These are phyloP conservation scores for Aplocera efformata DNA, from an alignment of 2,888 invertebrate genomes.

Conservation along the genomic window DNA sequence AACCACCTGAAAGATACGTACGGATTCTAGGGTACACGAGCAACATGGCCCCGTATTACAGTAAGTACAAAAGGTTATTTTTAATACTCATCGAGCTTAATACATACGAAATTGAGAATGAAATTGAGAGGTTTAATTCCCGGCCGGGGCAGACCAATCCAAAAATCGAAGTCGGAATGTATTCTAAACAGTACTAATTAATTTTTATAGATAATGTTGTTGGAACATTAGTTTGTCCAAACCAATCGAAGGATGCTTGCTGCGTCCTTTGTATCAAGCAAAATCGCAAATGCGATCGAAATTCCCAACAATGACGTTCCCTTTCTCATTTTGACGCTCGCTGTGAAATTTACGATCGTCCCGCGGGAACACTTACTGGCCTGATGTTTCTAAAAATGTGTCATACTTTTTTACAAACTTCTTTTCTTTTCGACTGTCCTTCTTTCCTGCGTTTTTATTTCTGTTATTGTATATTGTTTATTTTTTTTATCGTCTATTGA, in stretches of 20 bases:
- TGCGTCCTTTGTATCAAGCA: slow-evolving; percentile 10
- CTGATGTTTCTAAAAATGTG: slow-evolving; percentile 80
- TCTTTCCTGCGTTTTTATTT: slow-evolving; percentile 69
- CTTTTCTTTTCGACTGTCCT: slow-evolving; percentile 75
- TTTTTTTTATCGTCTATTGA: slow-evolving; percentile 76
- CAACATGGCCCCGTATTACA: too few relatives aligned
- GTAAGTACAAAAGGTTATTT: too few relatives aligned
- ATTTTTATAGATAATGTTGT: too few relatives aligned
- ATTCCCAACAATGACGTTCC: slow-evolving; percentile 76
- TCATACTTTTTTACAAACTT: slow-evolving; percentile 79
- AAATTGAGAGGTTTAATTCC: too few relatives aligned
- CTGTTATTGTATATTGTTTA: slow-evolving; percentile 65
- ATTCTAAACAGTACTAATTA: too few relatives aligned
- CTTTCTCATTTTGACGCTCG: slow-evolving; percentile 78
- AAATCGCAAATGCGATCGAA: slow-evolving; percentile 55
- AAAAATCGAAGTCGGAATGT: too few relatives aligned
- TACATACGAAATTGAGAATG: too few relatives aligned
- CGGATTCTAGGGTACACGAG: too few relatives aligned
- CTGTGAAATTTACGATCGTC: slow-evolving; percentile 69
- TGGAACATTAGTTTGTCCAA: not conserved
- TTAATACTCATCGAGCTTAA: too few relatives aligned
- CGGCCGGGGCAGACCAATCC: too few relatives aligned
- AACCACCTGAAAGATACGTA: too few relatives aligned
- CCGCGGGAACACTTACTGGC: slow-evolving; percentile 70
- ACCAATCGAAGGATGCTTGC: slow-evolving; percentile 1